Conservation (phyloP, 2,113 vertebrate genomes). For the Cheilinus undulatus region DNA sequence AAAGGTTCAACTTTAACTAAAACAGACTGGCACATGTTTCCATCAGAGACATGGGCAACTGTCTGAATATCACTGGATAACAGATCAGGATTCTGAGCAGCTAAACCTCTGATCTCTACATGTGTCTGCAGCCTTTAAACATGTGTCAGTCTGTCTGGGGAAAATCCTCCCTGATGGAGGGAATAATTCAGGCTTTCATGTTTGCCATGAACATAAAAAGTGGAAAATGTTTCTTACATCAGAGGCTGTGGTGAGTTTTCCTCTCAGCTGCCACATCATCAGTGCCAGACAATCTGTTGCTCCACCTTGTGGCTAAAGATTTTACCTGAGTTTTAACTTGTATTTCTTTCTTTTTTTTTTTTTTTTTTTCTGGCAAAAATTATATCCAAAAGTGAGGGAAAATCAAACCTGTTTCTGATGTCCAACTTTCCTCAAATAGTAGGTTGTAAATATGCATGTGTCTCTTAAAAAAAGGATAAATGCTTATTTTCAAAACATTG, state of each 20-base stretch:
- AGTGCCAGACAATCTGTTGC: conserved; percentile 36
- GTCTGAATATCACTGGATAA: not conserved
- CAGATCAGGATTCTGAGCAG: not conserved
- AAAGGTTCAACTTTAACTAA: not conserved
- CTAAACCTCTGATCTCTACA: not conserved
- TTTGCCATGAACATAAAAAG: conserved; percentile 16
- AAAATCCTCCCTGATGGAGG: conserved; percentile 5
- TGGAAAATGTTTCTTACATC: conserved; percentile 52
- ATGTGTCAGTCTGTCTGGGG: not conserved
- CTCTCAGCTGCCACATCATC: conserved; percentile 72
- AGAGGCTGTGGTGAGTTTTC: conserved; percentile 22
- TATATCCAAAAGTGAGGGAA: not conserved
- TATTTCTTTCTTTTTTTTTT: no score
- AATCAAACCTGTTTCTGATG: no score
- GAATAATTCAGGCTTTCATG: not conserved
- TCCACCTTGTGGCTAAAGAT: conserved; percentile 63
- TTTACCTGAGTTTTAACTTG: not conserved
- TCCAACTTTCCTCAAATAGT: not conserved
- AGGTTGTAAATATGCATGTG: not conserved
- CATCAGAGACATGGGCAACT: not conserved
- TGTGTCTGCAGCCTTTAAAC: not conserved
- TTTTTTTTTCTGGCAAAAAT: not conserved
- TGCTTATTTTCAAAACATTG: no score
- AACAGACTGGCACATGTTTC: not conserved
- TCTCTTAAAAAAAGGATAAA: not conserved